phyloP scores from a whole-genome alignment of 2,888 invertebrate genomes.

The Antheraea assamensis region DNA sequence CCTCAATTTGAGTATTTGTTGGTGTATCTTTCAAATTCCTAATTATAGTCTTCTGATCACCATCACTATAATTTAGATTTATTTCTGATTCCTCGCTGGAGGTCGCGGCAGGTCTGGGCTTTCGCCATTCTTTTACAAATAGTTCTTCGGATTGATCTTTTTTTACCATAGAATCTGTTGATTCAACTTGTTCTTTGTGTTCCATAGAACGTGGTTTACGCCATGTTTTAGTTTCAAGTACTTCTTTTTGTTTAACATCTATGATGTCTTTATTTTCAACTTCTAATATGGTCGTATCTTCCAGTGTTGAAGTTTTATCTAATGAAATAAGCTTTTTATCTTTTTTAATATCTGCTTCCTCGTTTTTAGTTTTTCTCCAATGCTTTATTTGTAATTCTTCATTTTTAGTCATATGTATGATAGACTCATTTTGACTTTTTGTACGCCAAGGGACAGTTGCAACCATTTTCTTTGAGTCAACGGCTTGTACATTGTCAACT shows the following conservation, averaged over 20 bases:
- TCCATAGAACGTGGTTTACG: constrained; percentile 46
- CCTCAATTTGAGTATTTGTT: constrained; percentile 36
- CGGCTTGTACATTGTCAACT: constrained; percentile 56
- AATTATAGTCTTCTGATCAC: constrained; percentile 29
- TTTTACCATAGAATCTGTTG: constrained; percentile 28
- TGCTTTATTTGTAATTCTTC: constrained; percentile 46
- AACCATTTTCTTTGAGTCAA: constrained; percentile 51
- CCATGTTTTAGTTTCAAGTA: constrained; percentile 46
- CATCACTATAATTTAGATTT: constrained; percentile 24
- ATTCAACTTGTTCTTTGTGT: constrained; percentile 22
- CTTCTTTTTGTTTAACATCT: constrained; percentile 30
- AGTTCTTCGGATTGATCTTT: constrained; percentile 20
- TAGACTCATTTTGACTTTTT: constrained; percentile 37
- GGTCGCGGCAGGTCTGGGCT: constrained; percentile 18
- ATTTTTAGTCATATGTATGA: constrained; percentile 33
- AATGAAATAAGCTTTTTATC: constrained; percentile 25
- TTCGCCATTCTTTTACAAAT: constrained; percentile 33
- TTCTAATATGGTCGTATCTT: constrained; percentile 41
- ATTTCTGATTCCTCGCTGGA: constrained; percentile 26
- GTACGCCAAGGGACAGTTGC: constrained; percentile 66
- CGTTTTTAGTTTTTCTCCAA: constrained; percentile 51
- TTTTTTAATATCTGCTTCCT: constrained; percentile 11
- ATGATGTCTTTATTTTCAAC: constrained; percentile 35
- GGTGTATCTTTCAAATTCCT: constrained; percentile 39
- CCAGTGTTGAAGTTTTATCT: constrained; percentile 35